Percentiles rank a stretch among this genome's conserved stretches.
Evolutionary conservation across 2,797 vertebrate genomes (phyloP).

Genomic region (Cirrhinus mrigala): DNA sequence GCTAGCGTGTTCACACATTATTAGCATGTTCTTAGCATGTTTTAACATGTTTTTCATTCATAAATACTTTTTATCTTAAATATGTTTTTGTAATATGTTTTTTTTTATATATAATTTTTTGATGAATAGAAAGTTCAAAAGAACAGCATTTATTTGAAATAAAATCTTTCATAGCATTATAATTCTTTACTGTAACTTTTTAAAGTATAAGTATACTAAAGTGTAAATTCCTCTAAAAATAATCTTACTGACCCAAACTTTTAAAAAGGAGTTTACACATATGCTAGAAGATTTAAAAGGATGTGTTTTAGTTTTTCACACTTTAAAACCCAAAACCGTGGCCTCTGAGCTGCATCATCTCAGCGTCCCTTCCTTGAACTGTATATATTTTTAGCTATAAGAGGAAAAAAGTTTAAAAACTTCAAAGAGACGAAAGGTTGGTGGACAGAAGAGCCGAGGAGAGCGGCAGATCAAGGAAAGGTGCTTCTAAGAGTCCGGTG

Average conservation of each 20-base stretch:
- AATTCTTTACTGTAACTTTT: not conserved
- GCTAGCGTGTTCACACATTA: too few relatives aligned
- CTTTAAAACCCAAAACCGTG: not conserved
- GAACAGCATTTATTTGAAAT: not conserved
- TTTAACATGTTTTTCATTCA: too few relatives aligned
- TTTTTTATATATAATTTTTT: too few relatives aligned
- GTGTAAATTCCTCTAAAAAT: too few relatives aligned
- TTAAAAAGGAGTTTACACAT: not conserved
- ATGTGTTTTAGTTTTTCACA: not conserved
- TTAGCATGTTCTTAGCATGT: too few relatives aligned
- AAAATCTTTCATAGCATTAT: not conserved
- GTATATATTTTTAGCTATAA: constrained; percentile 18
- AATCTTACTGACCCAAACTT: not conserved
- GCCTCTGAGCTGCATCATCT: not conserved
- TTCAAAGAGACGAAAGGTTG: constrained; percentile 27
- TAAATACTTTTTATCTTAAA: too few relatives aligned
- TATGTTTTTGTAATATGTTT: too few relatives aligned
- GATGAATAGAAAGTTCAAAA: not conserved
- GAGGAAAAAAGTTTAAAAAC: constrained; percentile 13
- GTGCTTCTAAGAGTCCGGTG: constrained; percentile 13
- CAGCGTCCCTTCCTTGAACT: not conserved
- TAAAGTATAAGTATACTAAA: too few relatives aligned
- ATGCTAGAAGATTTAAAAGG: not conserved
- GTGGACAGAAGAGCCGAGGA: constrained; percentile 5
- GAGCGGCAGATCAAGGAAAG: constrained; percentile 20